A percentile compares a stretch with the other conserved stretches of the same genome.
Evolutionary conservation across 2,797 vertebrate species (phyloP).

Genomic region (Acestrorhynchus altus): DNA sequence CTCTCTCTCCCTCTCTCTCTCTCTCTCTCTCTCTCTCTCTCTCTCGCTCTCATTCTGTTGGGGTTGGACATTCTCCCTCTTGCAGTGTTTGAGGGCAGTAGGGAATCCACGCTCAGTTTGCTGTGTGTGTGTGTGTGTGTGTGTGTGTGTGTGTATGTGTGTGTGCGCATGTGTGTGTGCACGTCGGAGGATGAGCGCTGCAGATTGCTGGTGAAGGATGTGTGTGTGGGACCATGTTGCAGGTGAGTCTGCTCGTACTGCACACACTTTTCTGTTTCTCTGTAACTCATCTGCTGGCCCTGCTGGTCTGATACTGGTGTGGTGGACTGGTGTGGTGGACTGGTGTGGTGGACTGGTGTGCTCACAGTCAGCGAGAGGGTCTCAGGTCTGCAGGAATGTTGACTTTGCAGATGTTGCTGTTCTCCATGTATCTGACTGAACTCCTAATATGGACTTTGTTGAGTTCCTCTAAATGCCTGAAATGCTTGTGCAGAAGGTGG

Average conservation of each 20-base stretch:
- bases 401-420: constrained; percentile 4
- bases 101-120: constrained; percentile 2
- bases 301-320: neutral
- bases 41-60: constrained; percentile 23
- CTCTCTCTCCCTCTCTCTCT: constrained; percentile 1
- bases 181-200: neutral
- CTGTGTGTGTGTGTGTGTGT: neutral
- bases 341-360: no score
- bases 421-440: neutral
- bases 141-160: neutral
- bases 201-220: constrained; percentile 29
- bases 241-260: constrained; percentile 45
- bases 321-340: no score
- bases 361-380: neutral
- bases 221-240: constrained; percentile 39
- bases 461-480: constrained; percentile 6
- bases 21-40: neutral
- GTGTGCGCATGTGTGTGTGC: neutral
- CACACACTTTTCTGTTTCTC: no score
- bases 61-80: constrained; percentile 24
- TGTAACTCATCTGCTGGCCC: no score
- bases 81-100: constrained; percentile 19
- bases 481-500: neutral
- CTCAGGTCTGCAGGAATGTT: constrained; percentile 3
- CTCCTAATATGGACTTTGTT: constrained; percentile 7